phyloP scores from a whole-genome alignment of 2,113 vertebrate genomes.

The Manacus vitellinus region DNA sequence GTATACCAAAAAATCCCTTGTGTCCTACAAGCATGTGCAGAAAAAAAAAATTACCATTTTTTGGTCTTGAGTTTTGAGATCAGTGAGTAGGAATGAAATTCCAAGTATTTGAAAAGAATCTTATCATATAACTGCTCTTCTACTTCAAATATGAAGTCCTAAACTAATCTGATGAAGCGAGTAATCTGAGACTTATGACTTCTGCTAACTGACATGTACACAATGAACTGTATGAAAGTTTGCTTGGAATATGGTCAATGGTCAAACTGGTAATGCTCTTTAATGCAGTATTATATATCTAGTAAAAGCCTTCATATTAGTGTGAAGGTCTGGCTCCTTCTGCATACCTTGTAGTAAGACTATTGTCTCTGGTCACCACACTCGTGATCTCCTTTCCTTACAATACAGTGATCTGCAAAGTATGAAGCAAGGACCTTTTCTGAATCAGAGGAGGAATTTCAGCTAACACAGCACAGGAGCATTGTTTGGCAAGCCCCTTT shows the following conservation, averaged over 20 bases:
- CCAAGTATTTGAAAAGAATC: neutral
- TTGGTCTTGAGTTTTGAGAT: neutral
- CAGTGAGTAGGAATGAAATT: neutral
- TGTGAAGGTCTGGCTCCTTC: neutral
- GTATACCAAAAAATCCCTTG: rapidly evolving
- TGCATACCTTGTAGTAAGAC: neutral
- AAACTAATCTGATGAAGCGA: neutral
- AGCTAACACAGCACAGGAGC: neutral
- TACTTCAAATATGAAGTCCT: neutral
- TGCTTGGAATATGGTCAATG: neutral
- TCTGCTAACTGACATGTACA: neutral
- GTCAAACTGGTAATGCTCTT: neutral
- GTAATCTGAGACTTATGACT: neutral
- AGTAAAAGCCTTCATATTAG: neutral
- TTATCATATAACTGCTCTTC: neutral
- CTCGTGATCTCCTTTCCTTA: neutral
- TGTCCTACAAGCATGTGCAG: neutral
- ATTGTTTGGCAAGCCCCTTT: neutral
- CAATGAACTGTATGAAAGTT: neutral
- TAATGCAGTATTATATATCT: neutral
- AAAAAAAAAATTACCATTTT: neutral
- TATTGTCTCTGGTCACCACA: neutral
- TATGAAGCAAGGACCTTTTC: neutral
- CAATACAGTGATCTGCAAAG: neutral
- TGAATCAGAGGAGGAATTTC: neutral